Base-by-base conservation (phyloP, 2,113 vertebrate species). In the Eonycteris spelaea region DNA sequence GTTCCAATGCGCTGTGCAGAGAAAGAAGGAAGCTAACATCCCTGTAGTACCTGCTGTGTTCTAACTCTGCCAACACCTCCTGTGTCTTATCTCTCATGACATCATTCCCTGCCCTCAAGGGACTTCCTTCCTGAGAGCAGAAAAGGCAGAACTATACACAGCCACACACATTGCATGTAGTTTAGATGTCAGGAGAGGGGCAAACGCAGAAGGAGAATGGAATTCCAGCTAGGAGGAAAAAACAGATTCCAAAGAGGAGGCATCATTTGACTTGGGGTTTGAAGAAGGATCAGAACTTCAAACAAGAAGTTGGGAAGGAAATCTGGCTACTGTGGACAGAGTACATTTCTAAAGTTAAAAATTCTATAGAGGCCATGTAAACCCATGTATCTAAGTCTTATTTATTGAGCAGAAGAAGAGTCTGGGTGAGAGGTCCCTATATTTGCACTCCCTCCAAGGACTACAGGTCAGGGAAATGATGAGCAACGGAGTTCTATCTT, bases 41-140 rank as follows among this genome's bases (percentile, higher is more conserved):
- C 14, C 6, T 1, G 55, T 21, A 48, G 71, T 10, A 2, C n/a
- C 33, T 7, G 35, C n/a, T 0, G 0, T 3, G 7, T 24, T 51
- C 43, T 59, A 6, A 19, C 28, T 67, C 90, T 55, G 13, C 48
- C 13, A 38, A 15, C 4, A 9, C n/a, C 35, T 30, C 22, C 5
- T 3, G 6, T 4, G 13, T 40, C 63, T 57, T n/a, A 5, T 53
- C 22, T 63, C 78, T 48, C 6, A 2, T 2, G 4, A 35, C 26
- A 57, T 82, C 30, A 35, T 43, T 61, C 13, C 85, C 38, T 48
- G 21, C 16, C 38, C 77, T 70, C 33, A 18, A n/a, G 40, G 53
- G 21, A 59, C 77, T 30, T 51, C 40, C 48, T 15, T 2, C 19
- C 14, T 22, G 55, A 73, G 40, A 45, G 86, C 3, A 5, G 63